Base-by-base conservation (phyloP, 2,113 vertebrate species). In the Clupea harengus region DNA sequence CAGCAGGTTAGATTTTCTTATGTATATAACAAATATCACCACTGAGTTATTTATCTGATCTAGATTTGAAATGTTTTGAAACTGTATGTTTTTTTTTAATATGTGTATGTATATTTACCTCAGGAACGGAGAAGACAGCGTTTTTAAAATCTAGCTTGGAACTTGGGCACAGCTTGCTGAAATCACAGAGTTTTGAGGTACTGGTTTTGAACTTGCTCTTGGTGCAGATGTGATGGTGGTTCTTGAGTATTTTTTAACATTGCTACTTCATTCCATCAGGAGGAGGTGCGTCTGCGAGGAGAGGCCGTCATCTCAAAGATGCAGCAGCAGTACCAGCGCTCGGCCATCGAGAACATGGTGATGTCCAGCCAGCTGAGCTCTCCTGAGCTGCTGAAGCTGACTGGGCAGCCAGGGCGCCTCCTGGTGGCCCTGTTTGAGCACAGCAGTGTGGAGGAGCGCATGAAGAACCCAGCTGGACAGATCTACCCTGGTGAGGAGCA, bases 371-470 rank as follows among this genome's bases (percentile, higher is more conserved):
- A 93, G 81, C 84, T 99, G 85, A 94, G 93, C 92, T 93, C 90
- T 8, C 90, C 93, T 0, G 97, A 98, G 49, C 92, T 95, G 20
- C 88, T 96, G 0, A 95, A 96, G 18, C 93, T 92, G 44, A 94
- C 96, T 0, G 95, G 96, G 0, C 94, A 96, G 86, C 98, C 98
- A 0, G 95, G 95, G 0, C 94, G 95, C 1, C 97, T 99, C 44
- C 95, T 98, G 0, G 87, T 95, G 46, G 92, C 95, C 7, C 94
- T 99, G 0, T 99, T 97, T 0, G 96, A 99, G 18, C 98, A 99
- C 89, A 93, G 92, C 85, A 97, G 96, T 13, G 95, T 99, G 81
- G 95, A 93, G 47, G 92, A 96, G 86, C 95, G 96, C n/a, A 94
- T 96, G 92, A 95, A 90, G 52, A 94, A 94, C 39, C 92, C 96